phyloP scores from a whole-genome alignment of 1,140 invertebrate genomes.

The Dinothrombium tinctorium region DNA sequence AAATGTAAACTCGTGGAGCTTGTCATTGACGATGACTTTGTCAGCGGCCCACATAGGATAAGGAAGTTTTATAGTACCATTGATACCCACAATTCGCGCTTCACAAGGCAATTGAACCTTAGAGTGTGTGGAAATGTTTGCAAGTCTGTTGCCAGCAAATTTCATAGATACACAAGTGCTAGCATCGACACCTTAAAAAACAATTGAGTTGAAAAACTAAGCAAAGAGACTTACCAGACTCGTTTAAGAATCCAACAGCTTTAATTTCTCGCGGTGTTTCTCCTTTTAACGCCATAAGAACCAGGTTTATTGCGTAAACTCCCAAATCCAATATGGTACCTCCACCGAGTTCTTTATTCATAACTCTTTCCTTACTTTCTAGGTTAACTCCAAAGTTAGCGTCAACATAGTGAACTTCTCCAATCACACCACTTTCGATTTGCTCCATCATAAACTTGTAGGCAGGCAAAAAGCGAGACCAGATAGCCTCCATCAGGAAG shows the following conservation, averaged over 20 bases:
- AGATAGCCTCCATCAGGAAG: slow-evolving; percentile 33
- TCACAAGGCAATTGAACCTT: slow-evolving; percentile 32
- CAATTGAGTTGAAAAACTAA: neutral
- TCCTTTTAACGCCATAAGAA: slow-evolving; percentile 39
- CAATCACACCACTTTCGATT: slow-evolving; percentile 35
- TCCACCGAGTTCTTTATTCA: slow-evolving; percentile 40
- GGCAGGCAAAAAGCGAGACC: slow-evolving; percentile 53
- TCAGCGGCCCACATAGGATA: slow-evolving; percentile 10
- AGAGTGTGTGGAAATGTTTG: slow-evolving; percentile 31
- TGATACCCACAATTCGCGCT: slow-evolving; percentile 38
- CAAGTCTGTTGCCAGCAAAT: slow-evolving; percentile 35
- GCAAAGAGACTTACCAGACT: slow-evolving; percentile 24
- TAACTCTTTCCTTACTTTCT: slow-evolving; percentile 30
- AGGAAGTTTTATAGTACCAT: slow-evolving; percentile 34
- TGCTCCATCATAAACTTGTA: slow-evolving; percentile 36
- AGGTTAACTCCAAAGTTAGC: slow-evolving; percentile 38
- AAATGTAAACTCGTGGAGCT: slow-evolving; percentile 24
- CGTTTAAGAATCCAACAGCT: slow-evolving; percentile 36
- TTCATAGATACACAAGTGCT: slow-evolving; percentile 33
- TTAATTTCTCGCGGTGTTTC: slow-evolving; percentile 32
- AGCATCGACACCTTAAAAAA: slow-evolving; percentile 35
- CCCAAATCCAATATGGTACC: slow-evolving; percentile 58
- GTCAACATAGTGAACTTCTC: slow-evolving; percentile 39
- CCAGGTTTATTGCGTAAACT: slow-evolving; percentile 51
- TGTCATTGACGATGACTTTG: slow-evolving; percentile 17